A percentile compares a stretch with the other conserved stretches of the same genome.
These are phyloP conservation scores for Hippocampus kuda DNA, from an alignment of 2,797 vertebrate genomes.

Conservation along the genomic window DNA sequence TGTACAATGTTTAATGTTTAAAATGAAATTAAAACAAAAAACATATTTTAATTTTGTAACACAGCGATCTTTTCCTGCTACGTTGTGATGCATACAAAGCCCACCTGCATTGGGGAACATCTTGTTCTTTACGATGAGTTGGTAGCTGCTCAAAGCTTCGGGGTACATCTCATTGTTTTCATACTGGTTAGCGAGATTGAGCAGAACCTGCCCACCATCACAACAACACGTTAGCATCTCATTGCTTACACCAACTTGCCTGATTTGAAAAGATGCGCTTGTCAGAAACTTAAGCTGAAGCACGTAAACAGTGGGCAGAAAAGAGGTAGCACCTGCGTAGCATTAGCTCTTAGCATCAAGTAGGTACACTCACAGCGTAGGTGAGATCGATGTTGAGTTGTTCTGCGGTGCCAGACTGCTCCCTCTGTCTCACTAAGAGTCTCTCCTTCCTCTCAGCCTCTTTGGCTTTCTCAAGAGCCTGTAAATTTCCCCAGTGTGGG, in stretches of 20 bases:
- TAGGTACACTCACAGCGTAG: slow-evolving; percentile 77
- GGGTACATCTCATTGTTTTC: slow-evolving; percentile 92
- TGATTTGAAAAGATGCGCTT: neutral
- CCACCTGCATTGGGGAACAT: slow-evolving; percentile 92
- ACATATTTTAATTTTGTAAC: too few relatives aligned
- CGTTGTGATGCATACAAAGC: neutral
- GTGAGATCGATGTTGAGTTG: slow-evolving; percentile 88
- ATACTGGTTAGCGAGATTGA: slow-evolving; percentile 93
- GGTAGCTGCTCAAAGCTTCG: slow-evolving; percentile 90
- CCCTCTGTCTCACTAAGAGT: slow-evolving; percentile 79
- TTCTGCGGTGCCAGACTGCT: slow-evolving; percentile 75
- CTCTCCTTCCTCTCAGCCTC: slow-evolving; percentile 91
- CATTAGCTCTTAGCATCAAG: neutral
- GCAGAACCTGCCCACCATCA: slow-evolving; percentile 73
- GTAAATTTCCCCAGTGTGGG: too few relatives aligned
- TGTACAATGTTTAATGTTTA: too few relatives aligned
- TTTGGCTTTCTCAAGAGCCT: slow-evolving; percentile 97
- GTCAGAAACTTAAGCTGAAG: neutral
- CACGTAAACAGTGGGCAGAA: neutral
- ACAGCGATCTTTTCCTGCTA: too few relatives aligned
- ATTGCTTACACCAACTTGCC: neutral
- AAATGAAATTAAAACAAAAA: too few relatives aligned
- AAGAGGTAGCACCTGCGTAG: neutral
- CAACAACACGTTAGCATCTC: neutral
- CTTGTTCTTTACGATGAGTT: slow-evolving; percentile 96